Base-by-base conservation (phyloP, 2,888 invertebrate genomes). In the Flexamia atlantica region DNA sequence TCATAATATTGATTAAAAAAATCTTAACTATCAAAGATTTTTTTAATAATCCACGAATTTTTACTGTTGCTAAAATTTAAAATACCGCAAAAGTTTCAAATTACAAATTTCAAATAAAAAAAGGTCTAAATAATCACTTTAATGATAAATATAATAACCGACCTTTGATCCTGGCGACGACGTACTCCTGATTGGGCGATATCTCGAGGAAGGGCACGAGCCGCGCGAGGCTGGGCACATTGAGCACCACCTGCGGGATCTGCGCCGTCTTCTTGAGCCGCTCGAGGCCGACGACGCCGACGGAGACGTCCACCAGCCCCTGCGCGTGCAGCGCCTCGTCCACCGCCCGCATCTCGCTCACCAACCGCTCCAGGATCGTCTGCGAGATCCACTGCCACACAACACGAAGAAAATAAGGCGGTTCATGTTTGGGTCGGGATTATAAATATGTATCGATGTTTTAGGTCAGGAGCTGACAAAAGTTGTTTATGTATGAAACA, bases 351-450 rank as follows among this genome's bases (percentile, higher is more conserved):
- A 98, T 94, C 91, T 97, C 97, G 74, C 91, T 91, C 32, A 94
- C 94, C 81, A 98, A 90, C 36, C 96, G 93, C 89, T 93, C 92
- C 84, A 98, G 91, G 86, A 98, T 95, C 3, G 97, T 97, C 87
- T 94, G 93, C 84, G 96, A 95, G 86, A 97, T 92, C 97, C 97
- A 98, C 96, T 96, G 90, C 80, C 12, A n/a, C n/a, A n/a, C n/a
- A n/a, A n/a, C n/a, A n/a, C n/a, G n/a, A n/a, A n/a, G n/a, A n/a
- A n/a, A n/a, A n/a, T n/a, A n/a, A n/a, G n/a, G n/a, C n/a, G n/a
- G n/a, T n/a, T n/a, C n/a, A n/a, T n/a, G n/a, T n/a, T n/a, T n/a
- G n/a, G n/a, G n/a, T n/a, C n/a, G n/a, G n/a, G n/a, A n/a, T n/a
- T n/a, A n/a, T n/a, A n/a, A n/a, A n/a, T n/a, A n/a, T n/a, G n/a